Base-by-base conservation (phyloP, 2,888 invertebrate genomes). In the Gnatocerus cornutus region DNA sequence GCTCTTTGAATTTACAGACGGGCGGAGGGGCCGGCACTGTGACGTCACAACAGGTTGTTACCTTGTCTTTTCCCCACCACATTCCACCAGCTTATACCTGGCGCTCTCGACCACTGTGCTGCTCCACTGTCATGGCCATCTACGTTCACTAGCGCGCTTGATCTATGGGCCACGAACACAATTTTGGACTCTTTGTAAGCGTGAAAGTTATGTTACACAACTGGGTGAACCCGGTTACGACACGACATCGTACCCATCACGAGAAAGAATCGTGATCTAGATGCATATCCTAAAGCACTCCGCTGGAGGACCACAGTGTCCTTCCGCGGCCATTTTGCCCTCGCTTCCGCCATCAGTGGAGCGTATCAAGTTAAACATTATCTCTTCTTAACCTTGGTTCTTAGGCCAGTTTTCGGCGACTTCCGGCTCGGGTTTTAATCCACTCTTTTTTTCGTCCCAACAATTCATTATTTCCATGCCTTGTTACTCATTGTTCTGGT, bases 31-130 rank as follows among this genome's bases (percentile, higher is more conserved):
- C 73, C 76, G 74, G 74, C 72, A 45, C 72, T 53, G 78, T 84
- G 84, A 84, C 84, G 84, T 84, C 84, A 84, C 82, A 81, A 82
- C 84, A 84, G 84, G 84, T 84, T 84, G 84, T 83, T 84, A 84
- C 84, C 83, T 83, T 83, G 82, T 77, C 77, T 73, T 69, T 53
- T 63, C 72, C 72, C 73, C 73, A 68, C 78, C 78, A 79, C 79
- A 82, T 83, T 82, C 83, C 81, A 79, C 78, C 79, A 77, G 79
- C 78, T 59, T 59, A 21, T 21, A 59, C 59, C 59, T 59, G 59
- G 80, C 77, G 79, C 78, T 72, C 76, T 65, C 64, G 65, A 64
- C 61, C 70, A 48, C 70, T 63, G 66, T 71, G 70, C 71, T 74
- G 76, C 77, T 81, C 83, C 84, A 84, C 84, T 84, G 84, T 84